Base-by-base conservation (phyloP, 2,888 invertebrate species). In the Chymomyza fuscimana region DNA sequence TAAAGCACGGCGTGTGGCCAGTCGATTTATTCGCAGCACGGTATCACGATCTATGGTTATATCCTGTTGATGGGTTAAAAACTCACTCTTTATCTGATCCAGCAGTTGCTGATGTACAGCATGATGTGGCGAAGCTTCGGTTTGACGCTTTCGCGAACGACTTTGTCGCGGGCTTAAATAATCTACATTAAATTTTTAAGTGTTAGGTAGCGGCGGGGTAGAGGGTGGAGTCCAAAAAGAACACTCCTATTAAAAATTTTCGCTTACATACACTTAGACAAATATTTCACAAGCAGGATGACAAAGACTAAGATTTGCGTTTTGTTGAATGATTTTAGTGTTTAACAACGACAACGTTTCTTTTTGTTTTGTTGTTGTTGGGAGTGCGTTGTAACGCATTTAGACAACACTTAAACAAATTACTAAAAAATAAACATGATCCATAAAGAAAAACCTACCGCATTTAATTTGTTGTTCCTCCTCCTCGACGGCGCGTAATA, bases 401-500 rank as follows among this genome's bases (percentile, higher is more conserved):
- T 25, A 68, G 50, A 67, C 29, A 69, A 22, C 19, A 63, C 3
- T 63, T 7, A 61, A 7, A 54, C 0, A 69, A 64, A 22, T 51
- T 36, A 60, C 60, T 60, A 32, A 9, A 36, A 9, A 36, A 9
- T 36, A 36, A 36, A 36, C 36, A 7, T 36, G 7, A 2, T 36
- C 1, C 36, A 36, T 9, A 46, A 12, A 19, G 19, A 54, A 25
- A 25, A 25, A 95, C 95, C 94, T 89, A 93, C 92, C 83, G 93
- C 93, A 90, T 90, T 94, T 94, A 85, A 94, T 93, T 80, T 93
- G 92, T 72, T 84, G 86, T 91, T 96, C 96, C 91, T 97, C 96
- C 91, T 97, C 97, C 90, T 96, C 96, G 73, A 97, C 93, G 95
- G 97, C 96, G 78, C 95, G 94, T 82, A 97, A 93, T 67, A 97